Base-by-base conservation (phyloP, 2,888 invertebrate genomes). In the Synanthedon tipuliformis region DNA sequence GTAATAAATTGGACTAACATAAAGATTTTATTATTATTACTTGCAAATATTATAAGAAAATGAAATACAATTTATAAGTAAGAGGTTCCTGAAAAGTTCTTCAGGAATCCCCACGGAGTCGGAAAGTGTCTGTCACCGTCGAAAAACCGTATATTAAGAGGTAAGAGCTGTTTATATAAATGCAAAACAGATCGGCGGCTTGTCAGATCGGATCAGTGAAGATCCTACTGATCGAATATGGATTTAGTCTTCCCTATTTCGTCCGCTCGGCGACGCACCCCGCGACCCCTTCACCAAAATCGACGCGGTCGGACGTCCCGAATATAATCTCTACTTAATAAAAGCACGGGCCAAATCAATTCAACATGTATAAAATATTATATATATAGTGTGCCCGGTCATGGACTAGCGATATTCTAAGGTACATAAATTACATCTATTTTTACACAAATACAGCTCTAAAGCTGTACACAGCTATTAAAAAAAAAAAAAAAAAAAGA, bases 121-220 rank as follows among this genome's bases (percentile, higher is more conserved):
- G 54, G 56, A 61, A 62, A 61, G 57, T 58, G 60, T 65, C 66
- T 69, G 71, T 72, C 72, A 68, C 63, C 60, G 65, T 59, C 64
- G 59, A 65, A 63, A 65, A 66, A 64, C 61, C 75, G 69, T 73
- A 77, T 78, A 80, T 80, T 78, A 77, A 73, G 79, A 81, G 78
- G 79, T 80, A 73, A 75, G 75, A 79, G 78, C 77, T 86, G 84
- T 87, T 87, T 87, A 87, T 87, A 84, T 87, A 87, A 85, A 87
- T 86, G 87, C 87, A 87, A 87, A 87, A 77, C 81, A 86, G 87
- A 78, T 84, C 84, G 80, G 78, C 77, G 78, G 81, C 83, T 85
- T 87, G 87, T 87, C 87, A 85, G 80, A 78, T 83, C 81, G 82
- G 78, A 81, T 87, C 84, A 83, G 78, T 71, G 77, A 73, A 78